Conservation (phyloP, 2,888 invertebrate genomes). For the Drosophila barbarae region DNA sequence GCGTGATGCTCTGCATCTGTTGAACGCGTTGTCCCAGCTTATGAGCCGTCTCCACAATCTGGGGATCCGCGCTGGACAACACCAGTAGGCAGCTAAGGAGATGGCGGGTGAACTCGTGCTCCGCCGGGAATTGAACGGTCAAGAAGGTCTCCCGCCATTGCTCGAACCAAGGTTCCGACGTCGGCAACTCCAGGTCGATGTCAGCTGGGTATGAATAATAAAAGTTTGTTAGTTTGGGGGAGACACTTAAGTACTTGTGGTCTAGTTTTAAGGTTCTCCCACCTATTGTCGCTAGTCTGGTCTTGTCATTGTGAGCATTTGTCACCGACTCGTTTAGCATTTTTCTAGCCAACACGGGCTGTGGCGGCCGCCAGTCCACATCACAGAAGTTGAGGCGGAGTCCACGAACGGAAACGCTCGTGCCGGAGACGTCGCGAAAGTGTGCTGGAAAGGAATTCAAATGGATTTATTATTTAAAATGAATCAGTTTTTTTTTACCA, state of each 20-base stretch:
- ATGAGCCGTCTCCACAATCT: conserved; percentile 90
- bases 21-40: conserved; percentile 89
- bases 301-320: conserved; percentile 82
- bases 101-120: conserved; percentile 97
- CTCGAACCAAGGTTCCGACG: conserved; percentile 95
- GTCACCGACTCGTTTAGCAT: conserved; percentile 91
- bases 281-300: conserved; percentile 82
- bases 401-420: conserved; percentile 86
- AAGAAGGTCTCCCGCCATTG: conserved; percentile 95
- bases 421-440: conserved; percentile 90
- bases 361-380: conserved; percentile 89
- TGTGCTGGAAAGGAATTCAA: conserved; percentile 82
- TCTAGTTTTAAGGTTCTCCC: conserved; percentile 41
- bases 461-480: not conserved
- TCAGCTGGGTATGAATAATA: conserved; percentile 76
- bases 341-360: conserved; percentile 89
- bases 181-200: conserved; percentile 85
- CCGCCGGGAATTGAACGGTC: conserved; percentile 91
- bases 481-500: not conserved
- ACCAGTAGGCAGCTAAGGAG: conserved; percentile 91
- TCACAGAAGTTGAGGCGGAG: conserved; percentile 90
- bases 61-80: conserved; percentile 85
- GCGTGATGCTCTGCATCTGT: conserved; percentile 87
- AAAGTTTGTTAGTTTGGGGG: conserved; percentile 9
- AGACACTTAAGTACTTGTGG: not conserved